Conservation (phyloP, 2,888 invertebrate species). For the Diaperis boleti region DNA sequence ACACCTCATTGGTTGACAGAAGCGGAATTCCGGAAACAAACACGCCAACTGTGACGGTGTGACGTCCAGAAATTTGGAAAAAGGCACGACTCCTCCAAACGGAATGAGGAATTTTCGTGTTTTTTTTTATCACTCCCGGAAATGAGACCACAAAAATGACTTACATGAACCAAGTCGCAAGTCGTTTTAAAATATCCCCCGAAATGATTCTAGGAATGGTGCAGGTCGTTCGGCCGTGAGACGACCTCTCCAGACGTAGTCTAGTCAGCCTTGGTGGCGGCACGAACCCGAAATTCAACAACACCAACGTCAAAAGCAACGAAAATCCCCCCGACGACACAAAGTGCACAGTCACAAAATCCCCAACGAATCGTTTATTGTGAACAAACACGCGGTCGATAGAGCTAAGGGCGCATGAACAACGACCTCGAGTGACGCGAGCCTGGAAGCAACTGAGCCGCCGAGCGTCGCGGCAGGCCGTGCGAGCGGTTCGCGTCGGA, state of each 20-base stretch:
- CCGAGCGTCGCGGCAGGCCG: slow-evolving; percentile 24
- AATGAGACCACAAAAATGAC: not conserved
- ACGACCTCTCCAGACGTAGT: slow-evolving; percentile 32
- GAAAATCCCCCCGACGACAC: slow-evolving; percentile 1
- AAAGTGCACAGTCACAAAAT: slow-evolving; percentile 5
- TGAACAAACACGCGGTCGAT: slow-evolving; percentile 38
- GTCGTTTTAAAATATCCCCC: slow-evolving; percentile 24
- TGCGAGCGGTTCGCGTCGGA: slow-evolving; percentile 33
- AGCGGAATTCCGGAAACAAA: slow-evolving; percentile 25
- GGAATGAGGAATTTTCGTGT: not conserved
- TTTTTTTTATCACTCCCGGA: too few relatives aligned
- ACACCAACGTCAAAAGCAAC: slow-evolving; percentile 5
- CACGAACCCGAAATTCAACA: slow-evolving; percentile 7
- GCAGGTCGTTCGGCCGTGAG: slow-evolving; percentile 11
- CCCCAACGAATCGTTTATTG: slow-evolving; percentile 15
- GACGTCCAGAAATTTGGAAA: not conserved
- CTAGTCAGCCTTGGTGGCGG: slow-evolving; percentile 34
- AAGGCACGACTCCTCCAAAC: not conserved
- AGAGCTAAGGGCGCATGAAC: not conserved
- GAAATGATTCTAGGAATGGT: slow-evolving; percentile 19
- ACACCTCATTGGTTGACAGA: slow-evolving; percentile 16
- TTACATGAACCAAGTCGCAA: slow-evolving; percentile 12
- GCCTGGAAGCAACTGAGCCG: slow-evolving; percentile 47
- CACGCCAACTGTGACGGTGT: slow-evolving; percentile 1
- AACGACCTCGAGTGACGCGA: slow-evolving; percentile 29